Conservation (phyloP, 2,797 vertebrate species). For the Coregonus suidteri region DNA sequence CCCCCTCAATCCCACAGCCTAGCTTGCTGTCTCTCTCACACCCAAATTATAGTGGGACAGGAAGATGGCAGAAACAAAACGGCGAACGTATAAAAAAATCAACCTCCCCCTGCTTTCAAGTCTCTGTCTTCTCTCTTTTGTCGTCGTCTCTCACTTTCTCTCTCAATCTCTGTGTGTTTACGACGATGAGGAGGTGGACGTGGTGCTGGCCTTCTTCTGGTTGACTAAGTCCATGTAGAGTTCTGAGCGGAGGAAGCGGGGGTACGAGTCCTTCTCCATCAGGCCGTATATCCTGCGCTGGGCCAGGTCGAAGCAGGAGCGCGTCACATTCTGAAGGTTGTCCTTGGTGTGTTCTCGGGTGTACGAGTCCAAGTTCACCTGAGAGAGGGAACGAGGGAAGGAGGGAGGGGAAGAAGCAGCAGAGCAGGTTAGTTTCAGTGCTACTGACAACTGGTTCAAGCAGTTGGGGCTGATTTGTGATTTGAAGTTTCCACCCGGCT, state of each 20-base stretch:
- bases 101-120: conserved; percentile 55
- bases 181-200: conserved; percentile 81
- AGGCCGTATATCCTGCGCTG: conserved; percentile 95
- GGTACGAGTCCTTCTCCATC: conserved; percentile 98
- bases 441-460: not conserved
- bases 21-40: conserved; percentile 53
- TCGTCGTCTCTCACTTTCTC: not conserved
- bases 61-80: conserved; percentile 58
- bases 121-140: conserved; percentile 56
- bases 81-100: conserved; percentile 42
- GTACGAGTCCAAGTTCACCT: conserved; percentile 97
- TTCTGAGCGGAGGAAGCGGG: conserved; percentile 95
- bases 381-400: conserved; percentile 1
- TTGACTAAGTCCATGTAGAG: conserved; percentile 95
- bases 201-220: conserved; percentile 90
- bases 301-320: conserved; percentile 90
- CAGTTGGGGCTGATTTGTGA: conserved; percentile 5
- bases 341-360: conserved; percentile 95
- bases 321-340: conserved; percentile 91
- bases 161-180: conserved; percentile 42
- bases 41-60: conserved; percentile 38
- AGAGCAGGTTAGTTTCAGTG: not conserved
- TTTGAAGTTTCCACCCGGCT: conserved; percentile 17
- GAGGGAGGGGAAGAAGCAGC: not conserved
- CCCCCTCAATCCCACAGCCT: conserved; percentile 67